These are phyloP conservation scores for Hedya salicella DNA, from an alignment of 2,888 invertebrate genomes.

Conservation along the genomic window DNA sequence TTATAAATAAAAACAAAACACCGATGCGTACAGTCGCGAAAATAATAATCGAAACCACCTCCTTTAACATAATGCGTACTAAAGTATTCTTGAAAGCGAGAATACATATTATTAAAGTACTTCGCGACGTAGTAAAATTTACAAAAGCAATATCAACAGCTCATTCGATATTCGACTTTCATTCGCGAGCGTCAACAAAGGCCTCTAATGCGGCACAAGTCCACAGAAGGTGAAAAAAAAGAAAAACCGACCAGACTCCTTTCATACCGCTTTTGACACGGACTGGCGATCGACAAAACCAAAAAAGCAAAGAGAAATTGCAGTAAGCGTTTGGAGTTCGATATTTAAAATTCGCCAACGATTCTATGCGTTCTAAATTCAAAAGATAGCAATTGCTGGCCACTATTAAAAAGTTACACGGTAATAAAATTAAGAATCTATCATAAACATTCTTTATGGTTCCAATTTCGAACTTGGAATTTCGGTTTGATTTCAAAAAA, in stretches of 20 bases:
- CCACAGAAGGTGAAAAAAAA: conserved; percentile 78
- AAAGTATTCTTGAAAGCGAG: background rate
- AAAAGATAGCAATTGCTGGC: conserved; percentile 8
- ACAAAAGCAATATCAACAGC: conserved; percentile 39
- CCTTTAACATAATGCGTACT: background rate
- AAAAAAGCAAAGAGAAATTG: conserved; percentile 17
- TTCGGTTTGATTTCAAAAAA: conserved; percentile 67
- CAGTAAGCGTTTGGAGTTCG: conserved; percentile 3
- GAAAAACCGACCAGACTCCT: conserved; percentile 55
- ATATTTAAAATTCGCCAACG: conserved; percentile 12
- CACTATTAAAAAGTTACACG: conserved; percentile 33
- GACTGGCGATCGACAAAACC: conserved; percentile 36
- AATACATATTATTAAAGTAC: conserved; percentile 29
- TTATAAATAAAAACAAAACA: background rate
- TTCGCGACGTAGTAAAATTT: conserved; percentile 25
- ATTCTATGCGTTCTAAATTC: conserved; percentile 1
- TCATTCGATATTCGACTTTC: conserved; percentile 64
- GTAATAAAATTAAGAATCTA: conserved; percentile 41
- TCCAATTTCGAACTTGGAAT: conserved; percentile 47
- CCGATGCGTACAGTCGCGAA: too few relatives aligned
- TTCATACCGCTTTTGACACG: conserved; percentile 43
- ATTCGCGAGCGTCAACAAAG: conserved; percentile 77
- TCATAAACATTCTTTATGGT: conserved; percentile 31
- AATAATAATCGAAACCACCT: background rate
- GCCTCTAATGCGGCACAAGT: conserved; percentile 82